Conservation (phyloP, 2,113 vertebrate species). For the Propithecus coquereli region DNA sequence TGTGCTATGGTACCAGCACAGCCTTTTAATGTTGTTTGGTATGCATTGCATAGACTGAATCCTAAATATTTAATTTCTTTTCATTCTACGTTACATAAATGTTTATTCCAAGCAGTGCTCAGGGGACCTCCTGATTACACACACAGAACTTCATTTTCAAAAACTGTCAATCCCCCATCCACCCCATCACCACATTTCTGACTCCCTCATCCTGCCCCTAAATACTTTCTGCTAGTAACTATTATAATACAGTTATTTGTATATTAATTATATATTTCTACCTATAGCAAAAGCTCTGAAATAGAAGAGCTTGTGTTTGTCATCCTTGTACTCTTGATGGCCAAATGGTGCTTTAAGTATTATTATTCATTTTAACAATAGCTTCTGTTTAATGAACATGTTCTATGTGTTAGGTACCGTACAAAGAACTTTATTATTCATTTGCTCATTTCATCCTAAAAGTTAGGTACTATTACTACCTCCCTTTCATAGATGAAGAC, state of each 20-base stretch:
- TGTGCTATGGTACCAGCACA: background rate
- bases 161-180: background rate
- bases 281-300: background rate
- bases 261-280: background rate
- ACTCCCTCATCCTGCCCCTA: background rate
- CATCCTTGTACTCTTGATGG: background rate
- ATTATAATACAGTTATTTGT: background rate
- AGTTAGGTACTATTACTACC: background rate
- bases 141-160: background rate
- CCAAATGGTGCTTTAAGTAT: background rate
- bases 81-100: conserved; percentile 1
- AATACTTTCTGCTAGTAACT: background rate
- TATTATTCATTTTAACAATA: background rate
- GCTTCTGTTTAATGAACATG: background rate
- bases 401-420: background rate
- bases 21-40: conserved; percentile 6
- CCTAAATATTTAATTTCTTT: conserved; percentile 58
- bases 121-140: background rate
- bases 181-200: background rate
- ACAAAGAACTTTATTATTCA: background rate
- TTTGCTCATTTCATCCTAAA: background rate
- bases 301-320: background rate
- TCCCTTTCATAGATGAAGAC: background rate
- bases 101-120: background rate
- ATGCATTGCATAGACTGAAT: background rate